These are phyloP conservation scores for Xenopus laevis DNA, from an alignment of 2,113 vertebrate species.

Conservation along the genomic window DNA sequence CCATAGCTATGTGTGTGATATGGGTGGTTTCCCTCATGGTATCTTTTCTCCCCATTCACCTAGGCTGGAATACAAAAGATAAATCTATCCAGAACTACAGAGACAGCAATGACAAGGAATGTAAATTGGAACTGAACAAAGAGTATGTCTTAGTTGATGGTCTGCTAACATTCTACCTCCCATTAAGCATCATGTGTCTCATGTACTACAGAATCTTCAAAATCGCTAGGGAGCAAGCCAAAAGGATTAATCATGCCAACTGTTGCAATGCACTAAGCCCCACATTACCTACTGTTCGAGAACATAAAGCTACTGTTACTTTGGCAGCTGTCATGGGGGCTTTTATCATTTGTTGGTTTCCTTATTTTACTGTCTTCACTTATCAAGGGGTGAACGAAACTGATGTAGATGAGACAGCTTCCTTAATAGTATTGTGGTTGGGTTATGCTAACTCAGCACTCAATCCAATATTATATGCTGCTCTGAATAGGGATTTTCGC, in stretches of 20 bases:
- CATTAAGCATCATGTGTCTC: slow-evolving; percentile 84
- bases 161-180: slow-evolving; percentile 86
- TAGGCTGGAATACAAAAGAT: slow-evolving; percentile 88
- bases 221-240: slow-evolving; percentile 87
- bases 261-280: slow-evolving; percentile 59
- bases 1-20: slow-evolving; percentile 70
- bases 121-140: slow-evolving; percentile 78
- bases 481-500: slow-evolving; percentile 86
- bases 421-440: slow-evolving; percentile 77
- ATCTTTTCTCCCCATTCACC: slow-evolving; percentile 90
- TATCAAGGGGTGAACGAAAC: slow-evolving; percentile 71
- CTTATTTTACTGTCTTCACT: slow-evolving; percentile 83
- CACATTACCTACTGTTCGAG: slow-evolving; percentile 61
- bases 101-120: slow-evolving; percentile 51
- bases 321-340: slow-evolving; percentile 85
- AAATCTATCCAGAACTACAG: slow-evolving; percentile 68
- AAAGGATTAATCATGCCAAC: slow-evolving; percentile 70
- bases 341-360: slow-evolving; percentile 89
- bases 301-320: slow-evolving; percentile 90
- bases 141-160: slow-evolving; percentile 80
- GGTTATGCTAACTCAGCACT: slow-evolving; percentile 91
- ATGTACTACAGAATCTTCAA: slow-evolving; percentile 85
- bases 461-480: slow-evolving; percentile 87
- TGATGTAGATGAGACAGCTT: slow-evolving; percentile 47
- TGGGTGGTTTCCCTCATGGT: slow-evolving; percentile 85